A percentile compares a stretch with the other conserved stretches of the same genome.
These are phyloP conservation scores for Lucilia cuprina DNA, from an alignment of 1,140 invertebrate genomes.

Conservation along the genomic window DNA sequence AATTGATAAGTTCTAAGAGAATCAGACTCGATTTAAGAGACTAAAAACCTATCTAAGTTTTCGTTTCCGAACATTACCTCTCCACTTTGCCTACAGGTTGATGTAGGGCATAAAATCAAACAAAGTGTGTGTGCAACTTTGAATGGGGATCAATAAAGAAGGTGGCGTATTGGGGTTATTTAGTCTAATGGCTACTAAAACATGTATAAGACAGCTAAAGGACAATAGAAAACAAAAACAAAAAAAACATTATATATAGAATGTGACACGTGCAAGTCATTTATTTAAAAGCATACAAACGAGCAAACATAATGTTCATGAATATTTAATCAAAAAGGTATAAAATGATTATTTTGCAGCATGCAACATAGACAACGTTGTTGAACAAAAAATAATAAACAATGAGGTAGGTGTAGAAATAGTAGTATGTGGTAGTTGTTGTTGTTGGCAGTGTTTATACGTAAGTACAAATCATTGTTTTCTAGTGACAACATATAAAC, in stretches of 20 bases:
- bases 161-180: neutral
- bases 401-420: too few species aligned
- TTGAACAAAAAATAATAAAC: too few species aligned
- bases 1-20: too few species aligned
- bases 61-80: too few species aligned
- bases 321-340: neutral
- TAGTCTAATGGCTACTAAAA: neutral
- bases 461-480: conserved; percentile 13
- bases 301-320: neutral
- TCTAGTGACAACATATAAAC: conserved; percentile 8
- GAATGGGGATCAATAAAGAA: too few species aligned
- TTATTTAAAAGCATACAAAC: neutral
- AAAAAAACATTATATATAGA: too few species aligned
- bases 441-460: neutral
- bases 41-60: too few species aligned
- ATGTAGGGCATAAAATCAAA: too few species aligned
- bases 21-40: too few species aligned
- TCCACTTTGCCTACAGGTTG: too few species aligned
- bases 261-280: conserved; percentile 23
- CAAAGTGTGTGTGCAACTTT: too few species aligned
- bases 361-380: too few species aligned
- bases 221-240: neutral
- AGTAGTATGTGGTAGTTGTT: neutral
- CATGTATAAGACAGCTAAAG: neutral
- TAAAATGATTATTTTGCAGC: neutral